Conservation (phyloP, 2,888 invertebrate species). For the Caenorhabditis sp. region DNA sequence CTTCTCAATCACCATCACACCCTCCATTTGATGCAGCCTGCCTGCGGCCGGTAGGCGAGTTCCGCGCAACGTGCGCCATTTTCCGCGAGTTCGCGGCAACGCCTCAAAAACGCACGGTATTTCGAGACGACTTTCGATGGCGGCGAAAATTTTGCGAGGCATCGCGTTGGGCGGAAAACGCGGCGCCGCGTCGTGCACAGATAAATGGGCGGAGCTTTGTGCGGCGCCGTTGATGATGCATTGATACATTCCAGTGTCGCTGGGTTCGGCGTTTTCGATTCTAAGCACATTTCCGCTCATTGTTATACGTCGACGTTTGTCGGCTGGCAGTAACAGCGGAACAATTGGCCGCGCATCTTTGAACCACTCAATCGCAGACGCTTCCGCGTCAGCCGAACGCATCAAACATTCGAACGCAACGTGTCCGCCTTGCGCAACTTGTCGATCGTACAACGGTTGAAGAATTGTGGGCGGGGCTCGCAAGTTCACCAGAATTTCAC, state of each 20-base stretch:
- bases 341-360: conserved; percentile 54
- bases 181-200: conserved; percentile 56
- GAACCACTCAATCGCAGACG: conserved; percentile 53
- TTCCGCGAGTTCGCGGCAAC: conserved; percentile 52
- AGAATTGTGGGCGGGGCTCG: conserved; percentile 61
- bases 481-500: conserved; percentile 60
- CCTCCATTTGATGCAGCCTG: conserved; percentile 45
- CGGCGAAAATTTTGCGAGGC: conserved; percentile 59
- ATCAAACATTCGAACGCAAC: conserved; percentile 56
- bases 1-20: conserved; percentile 46
- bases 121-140: conserved; percentile 53
- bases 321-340: conserved; percentile 56
- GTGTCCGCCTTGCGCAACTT: conserved; percentile 49
- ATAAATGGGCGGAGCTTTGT: conserved; percentile 52
- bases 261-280: conserved; percentile 27
- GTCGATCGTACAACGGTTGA: conserved; percentile 51
- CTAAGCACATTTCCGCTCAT: conserved; percentile 49
- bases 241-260: conserved; percentile 63
- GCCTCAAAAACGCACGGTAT: conserved; percentile 66
- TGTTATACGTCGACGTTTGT: conserved; percentile 54
- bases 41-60: conserved; percentile 34
- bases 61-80: conserved; percentile 59
- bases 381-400: conserved; percentile 38
- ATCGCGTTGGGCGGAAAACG: conserved; percentile 62
- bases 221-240: conserved; percentile 52